phyloP scores from a whole-genome alignment of 1,140 invertebrate species.

The Drosophila orena region DNA sequence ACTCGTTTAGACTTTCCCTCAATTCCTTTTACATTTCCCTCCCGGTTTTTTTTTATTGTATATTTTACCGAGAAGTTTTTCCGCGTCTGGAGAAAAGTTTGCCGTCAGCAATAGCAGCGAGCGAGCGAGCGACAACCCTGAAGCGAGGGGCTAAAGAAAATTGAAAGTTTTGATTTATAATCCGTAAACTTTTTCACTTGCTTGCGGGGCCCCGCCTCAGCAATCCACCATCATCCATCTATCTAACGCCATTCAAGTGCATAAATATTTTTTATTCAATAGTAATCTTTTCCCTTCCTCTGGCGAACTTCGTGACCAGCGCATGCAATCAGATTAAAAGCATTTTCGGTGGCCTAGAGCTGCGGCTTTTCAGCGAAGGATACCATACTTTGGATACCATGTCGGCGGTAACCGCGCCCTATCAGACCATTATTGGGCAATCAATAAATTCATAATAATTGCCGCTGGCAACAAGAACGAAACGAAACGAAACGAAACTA shows the following conservation, averaged over 20 bases:
- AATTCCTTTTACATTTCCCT: not conserved
- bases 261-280: conserved; percentile 77
- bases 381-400: conserved; percentile 10
- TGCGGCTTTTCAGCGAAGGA: conserved; percentile 5
- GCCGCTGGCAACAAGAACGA: conserved; percentile 51
- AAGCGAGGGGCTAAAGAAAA: conserved; percentile 60
- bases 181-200: conserved; percentile 69
- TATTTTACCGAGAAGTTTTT: conserved; percentile 28
- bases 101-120: conserved; percentile 57
- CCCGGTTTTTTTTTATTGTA: not conserved
- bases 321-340: conserved; percentile 79
- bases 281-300: conserved; percentile 12
- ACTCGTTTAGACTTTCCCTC: conserved; percentile 38
- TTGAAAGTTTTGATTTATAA: conserved; percentile 83
- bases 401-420: conserved; percentile 30
- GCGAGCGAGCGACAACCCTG: conserved; percentile 38
- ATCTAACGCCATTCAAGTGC: conserved; percentile 73
- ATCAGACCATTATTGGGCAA: conserved; percentile 61
- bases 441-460: conserved; percentile 83
- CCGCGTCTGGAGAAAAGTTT: conserved; percentile 59
- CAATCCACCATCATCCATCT: conserved; percentile 28
- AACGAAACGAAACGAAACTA: conserved; percentile 53
- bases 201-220: conserved; percentile 11
- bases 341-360: conserved; percentile 55
- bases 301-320: conserved; percentile 60